These are phyloP conservation scores for Nicator chloris DNA, from an alignment of 2,113 vertebrate species.

Conservation along the genomic window DNA sequence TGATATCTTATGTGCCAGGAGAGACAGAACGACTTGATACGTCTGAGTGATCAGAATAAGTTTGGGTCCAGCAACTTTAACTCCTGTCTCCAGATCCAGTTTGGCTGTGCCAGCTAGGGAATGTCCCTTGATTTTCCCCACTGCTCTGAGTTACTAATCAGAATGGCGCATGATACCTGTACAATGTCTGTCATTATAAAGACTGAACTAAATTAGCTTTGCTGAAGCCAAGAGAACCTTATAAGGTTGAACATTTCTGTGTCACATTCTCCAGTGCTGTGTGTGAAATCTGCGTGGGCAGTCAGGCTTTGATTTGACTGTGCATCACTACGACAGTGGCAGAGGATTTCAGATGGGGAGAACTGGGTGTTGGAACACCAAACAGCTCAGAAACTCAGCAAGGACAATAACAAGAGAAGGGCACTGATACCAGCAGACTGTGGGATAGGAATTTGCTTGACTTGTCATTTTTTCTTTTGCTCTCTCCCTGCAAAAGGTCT, in stretches of 20 bases:
- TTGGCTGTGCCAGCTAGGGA: accelerated
- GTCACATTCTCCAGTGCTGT: neutral
- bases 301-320: neutral
- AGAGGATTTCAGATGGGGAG: neutral
- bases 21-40: neutral
- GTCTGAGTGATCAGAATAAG: neutral
- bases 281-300: neutral
- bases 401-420: neutral
- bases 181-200: neutral
- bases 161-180: neutral
- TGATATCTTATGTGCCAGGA: neutral
- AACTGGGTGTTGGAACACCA: neutral
- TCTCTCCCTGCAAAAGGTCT: neutral
- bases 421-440: neutral
- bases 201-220: neutral
- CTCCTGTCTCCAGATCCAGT: neutral
- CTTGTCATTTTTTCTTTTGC: neutral
- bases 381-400: neutral
- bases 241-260: neutral
- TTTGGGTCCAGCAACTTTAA: neutral
- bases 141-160: neutral
- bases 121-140: neutral
- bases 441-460: slow-evolving; percentile 25
- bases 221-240: neutral
- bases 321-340: neutral